A percentile compares a stretch with the other conserved stretches of the same genome.
Conservation (phyloP, 2,113 vertebrate genomes). For the Hyla sarda region DNA sequence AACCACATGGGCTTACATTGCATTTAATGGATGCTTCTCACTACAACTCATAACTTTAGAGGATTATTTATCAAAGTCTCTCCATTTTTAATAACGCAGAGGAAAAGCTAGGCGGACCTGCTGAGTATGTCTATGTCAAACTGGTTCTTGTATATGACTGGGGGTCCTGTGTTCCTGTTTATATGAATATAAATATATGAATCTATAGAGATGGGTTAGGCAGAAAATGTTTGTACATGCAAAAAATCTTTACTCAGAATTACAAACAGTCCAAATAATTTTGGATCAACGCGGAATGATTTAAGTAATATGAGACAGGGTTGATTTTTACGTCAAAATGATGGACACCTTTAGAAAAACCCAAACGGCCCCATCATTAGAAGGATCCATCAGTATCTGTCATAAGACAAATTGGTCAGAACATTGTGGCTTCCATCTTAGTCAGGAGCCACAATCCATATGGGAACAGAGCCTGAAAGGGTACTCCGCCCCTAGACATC, state of each 20-base stretch:
- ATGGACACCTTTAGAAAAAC: too few relatives aligned
- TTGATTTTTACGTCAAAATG: neutral
- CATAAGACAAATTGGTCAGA: too few relatives aligned
- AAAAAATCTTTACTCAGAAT: neutral
- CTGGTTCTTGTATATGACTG: neutral
- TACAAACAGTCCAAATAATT: neutral
- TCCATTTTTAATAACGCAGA: conserved; percentile 2
- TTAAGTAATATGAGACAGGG: neutral
- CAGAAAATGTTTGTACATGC: neutral
- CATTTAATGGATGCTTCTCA: conserved; percentile 43
- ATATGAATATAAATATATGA: neutral
- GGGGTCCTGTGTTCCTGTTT: neutral
- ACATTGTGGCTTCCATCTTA: too few relatives aligned
- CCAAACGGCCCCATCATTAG: too few relatives aligned
- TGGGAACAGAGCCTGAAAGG: too few relatives aligned
- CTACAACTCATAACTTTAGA: neutral
- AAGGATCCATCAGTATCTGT: too few relatives aligned
- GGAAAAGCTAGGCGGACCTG: conserved; percentile 12
- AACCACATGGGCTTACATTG: conserved; percentile 15
- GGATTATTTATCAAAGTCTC: conserved; percentile 44
- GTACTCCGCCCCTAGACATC: too few relatives aligned
- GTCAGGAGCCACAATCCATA: too few relatives aligned
- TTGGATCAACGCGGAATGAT: neutral
- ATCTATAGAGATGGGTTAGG: neutral
- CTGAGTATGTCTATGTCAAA: neutral